Percentiles rank a stretch among this genome's conserved stretches.
phyloP scores from a whole-genome alignment of 2,797 vertebrate genomes.

The Atherinosoma microstoma region DNA sequence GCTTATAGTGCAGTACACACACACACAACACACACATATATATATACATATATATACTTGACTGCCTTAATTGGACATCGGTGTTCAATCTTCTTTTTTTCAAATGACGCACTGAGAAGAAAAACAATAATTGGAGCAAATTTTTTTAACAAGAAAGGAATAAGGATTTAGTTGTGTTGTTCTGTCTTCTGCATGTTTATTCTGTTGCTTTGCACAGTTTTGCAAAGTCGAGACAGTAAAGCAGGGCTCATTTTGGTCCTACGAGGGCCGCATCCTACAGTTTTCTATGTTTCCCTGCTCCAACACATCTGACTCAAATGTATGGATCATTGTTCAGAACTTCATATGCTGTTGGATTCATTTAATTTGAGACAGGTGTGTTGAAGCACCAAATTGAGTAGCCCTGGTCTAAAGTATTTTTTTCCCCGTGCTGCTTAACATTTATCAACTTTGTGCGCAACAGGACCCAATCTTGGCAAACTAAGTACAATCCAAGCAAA shows the following conservation, averaged over 20 bases:
- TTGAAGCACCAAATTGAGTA: too few species aligned
- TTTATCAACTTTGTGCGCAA: slow-evolving; percentile 24
- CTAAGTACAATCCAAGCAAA: slow-evolving; percentile 14
- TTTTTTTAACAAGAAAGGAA: too few species aligned
- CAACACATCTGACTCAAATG: too few species aligned
- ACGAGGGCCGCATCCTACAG: too few species aligned
- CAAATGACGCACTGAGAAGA: slow-evolving; percentile 8
- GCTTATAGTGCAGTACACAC: slow-evolving; percentile 5
- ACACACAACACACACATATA: not conserved
- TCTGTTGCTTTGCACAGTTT: slow-evolving; percentile 24
- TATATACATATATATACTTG: not conserved
- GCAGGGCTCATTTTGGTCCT: too few species aligned
- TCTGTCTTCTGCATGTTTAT: slow-evolving; percentile 1
- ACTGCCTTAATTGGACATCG: slow-evolving; percentile 10
- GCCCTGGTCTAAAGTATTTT: slow-evolving; percentile 24
- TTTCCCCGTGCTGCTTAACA: slow-evolving; percentile 31
- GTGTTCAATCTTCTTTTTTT: not conserved
- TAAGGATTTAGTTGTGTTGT: too few species aligned
- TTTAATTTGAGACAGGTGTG: too few species aligned
- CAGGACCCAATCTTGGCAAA: slow-evolving; percentile 13
- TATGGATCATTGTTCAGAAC: too few species aligned
- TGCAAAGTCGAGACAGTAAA: not conserved
- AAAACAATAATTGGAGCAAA: not conserved
- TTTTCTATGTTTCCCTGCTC: too few species aligned
- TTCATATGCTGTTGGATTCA: too few species aligned